Evolutionary conservation across 2,797 vertebrate genomes (phyloP), one percentile per base, ranked within the genome.

Genomic region (Anableps anableps): DNA sequence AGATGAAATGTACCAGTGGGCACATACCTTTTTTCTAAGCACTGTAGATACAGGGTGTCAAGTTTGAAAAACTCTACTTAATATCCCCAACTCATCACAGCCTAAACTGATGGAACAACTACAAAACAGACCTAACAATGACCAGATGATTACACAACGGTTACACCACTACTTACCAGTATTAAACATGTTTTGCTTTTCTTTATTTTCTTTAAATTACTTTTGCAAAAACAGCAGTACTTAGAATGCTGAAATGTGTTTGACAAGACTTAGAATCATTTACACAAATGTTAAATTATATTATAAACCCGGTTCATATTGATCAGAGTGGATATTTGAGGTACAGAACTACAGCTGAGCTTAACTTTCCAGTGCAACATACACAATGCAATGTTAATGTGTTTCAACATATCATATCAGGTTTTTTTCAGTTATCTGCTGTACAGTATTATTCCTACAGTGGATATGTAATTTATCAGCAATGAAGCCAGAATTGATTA

Each of bases 401-500:
- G 16, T 64, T 36, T 36, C 58, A 17, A 31, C 58, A 62, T 62
- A 34, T 62, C 14, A 34, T 3, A 13, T 64, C 16, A 36, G 19
- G 36, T 36, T 9, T 11, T 64, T 36, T 64, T 64, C 60, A 64
- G 16, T 31, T 36, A 34, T 64, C 58, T 31, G 58, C 29, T 34
- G 29, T 34, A 62, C 58, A 16, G 5, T 62, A 34, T 62, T 62
- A 36, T 64, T 14, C 29, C 17, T 36, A 34, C 60, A 64, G 34
- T 58, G n/a, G n/a, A 36, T 64, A 36, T 36, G 60, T 36, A 50
- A 47, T 68, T 75, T 38, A 64, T 55, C 81, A 64, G 48, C 43
- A 31, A 7, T 60, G 81, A 43, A 79, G 58, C 64, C 50, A 9
- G 58, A 75, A 48, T 38, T 72, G 79, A 80, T 88, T 14, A 66